A percentile compares a stretch with the other conserved stretches of the same genome.
These are phyloP conservation scores for Parauchenoglanis ngamensis DNA, from an alignment of 2,797 vertebrate species.

Conservation along the genomic window DNA sequence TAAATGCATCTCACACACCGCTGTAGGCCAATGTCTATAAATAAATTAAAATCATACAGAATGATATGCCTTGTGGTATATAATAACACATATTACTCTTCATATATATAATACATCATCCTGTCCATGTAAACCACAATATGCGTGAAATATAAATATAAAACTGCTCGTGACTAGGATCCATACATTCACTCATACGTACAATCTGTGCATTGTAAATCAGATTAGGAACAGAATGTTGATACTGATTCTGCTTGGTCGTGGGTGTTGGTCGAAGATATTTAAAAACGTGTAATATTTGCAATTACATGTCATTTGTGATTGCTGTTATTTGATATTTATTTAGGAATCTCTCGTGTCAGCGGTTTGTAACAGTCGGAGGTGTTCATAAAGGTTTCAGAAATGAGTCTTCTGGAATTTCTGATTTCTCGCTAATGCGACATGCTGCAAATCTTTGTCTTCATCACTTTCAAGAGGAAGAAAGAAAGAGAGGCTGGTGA, in stretches of 20 bases:
- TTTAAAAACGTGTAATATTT: no score
- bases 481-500: neutral
- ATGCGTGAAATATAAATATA: neutral
- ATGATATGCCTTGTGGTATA: neutral
- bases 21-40: neutral
- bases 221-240: no score
- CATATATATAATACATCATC: conserved; percentile 7
- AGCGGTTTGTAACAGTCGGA: neutral
- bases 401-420: neutral
- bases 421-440: neutral
- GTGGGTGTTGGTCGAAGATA: no score
- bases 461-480: neutral
- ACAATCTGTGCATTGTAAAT: neutral
- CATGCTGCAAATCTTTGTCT: neutral
- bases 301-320: no score
- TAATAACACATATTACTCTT: neutral
- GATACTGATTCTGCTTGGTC: no score
- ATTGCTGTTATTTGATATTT: neutral
- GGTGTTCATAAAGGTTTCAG: neutral
- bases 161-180: neutral
- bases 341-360: neutral
- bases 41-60: neutral
- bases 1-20: neutral
- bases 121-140: conserved; percentile 3
- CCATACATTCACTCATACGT: neutral